Base-by-base conservation (phyloP, 2,888 invertebrate genomes). In the Synanthedon tipuliformis region DNA sequence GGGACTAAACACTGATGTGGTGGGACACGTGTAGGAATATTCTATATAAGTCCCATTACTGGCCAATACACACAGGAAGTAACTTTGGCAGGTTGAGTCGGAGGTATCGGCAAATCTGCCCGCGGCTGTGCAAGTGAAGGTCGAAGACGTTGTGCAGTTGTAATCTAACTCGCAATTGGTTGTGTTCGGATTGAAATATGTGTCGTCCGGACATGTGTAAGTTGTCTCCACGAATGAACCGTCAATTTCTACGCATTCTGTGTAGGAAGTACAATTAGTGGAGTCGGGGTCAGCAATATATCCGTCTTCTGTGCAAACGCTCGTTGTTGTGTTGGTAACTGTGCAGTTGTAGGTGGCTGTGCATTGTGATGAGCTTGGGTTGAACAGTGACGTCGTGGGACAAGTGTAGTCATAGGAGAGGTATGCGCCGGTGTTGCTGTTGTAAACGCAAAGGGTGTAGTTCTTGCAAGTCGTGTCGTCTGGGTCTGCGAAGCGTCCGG, bases 1-100 rank as follows among this genome's bases (percentile, higher is more conserved):
- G 0, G 87, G 86, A 66, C 67, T 83, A 57, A 88, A 88, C 3
- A 78, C 68, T 1, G 86, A 84, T 3, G 78, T 77, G 5, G 66
- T 59, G 0, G 86, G 84, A 56, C 88, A 88, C 1, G 78, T 81
- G 55, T 86, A 88, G 3, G 65, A 55, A 50, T 80, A 81, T 55
- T 75, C 62, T 1, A 66, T 40, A 51, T 64, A 80, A 0, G 75
- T 69, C 0, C 75, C 79, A 53, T 72, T 69, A 10, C 57, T 54
- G 41, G 68, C 54, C 40, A 66, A 55, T 1, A 79, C 79, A 58
- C 88, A 89, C 40, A 75, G 69, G 55, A 70, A 81, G 58, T 88
- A 89, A 0, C 63, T 68, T 56, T 79, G 69, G 54, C 88, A 88
- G 1, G 76, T 76, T 0, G 74, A 64, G 52, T 88, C 88, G 1